phyloP scores from a whole-genome alignment of 2,888 invertebrate species.

The Eupithecia exiguata region DNA sequence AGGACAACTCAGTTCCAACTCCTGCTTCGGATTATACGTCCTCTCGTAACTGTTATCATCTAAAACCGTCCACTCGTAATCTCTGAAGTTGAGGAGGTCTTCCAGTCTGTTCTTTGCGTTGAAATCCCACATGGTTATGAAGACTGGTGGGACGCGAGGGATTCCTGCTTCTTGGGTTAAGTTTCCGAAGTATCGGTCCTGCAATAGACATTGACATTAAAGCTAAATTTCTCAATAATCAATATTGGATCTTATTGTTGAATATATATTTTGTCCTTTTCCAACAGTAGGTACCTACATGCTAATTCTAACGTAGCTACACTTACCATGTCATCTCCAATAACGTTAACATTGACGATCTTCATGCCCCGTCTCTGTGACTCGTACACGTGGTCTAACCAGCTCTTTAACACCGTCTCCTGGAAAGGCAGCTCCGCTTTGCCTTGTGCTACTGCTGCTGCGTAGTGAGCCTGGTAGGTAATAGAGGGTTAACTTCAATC shows the following conservation, averaged over 20 bases:
- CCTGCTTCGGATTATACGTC: constrained; percentile 55
- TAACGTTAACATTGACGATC: constrained; percentile 69
- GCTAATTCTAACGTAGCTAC: no score
- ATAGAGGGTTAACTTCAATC: neutral
- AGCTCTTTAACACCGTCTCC: constrained; percentile 85
- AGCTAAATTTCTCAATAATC: neutral
- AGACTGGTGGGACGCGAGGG: constrained; percentile 62
- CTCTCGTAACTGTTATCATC: constrained; percentile 64
- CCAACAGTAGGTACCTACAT: no score
- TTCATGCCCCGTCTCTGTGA: constrained; percentile 59
- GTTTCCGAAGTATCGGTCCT: constrained; percentile 73
- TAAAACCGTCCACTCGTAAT: constrained; percentile 68
- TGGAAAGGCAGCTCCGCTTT: constrained; percentile 84
- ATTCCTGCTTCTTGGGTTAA: constrained; percentile 69
- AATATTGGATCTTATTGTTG: neutral
- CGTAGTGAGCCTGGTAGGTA: constrained; percentile 73
- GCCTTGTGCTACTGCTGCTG: constrained; percentile 84
- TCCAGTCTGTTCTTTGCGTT: constrained; percentile 70
- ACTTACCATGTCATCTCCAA: constrained; percentile 66
- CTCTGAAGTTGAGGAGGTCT: constrained; percentile 72
- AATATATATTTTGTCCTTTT: no score
- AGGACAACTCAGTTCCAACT: constrained; percentile 61
- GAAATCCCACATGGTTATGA: constrained; percentile 68
- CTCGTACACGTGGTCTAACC: constrained; percentile 82
- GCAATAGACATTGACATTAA: constrained; percentile 38